A percentile compares a stretch with the other conserved stretches of the same genome.
These are phyloP conservation scores for Sicus ferrugineus DNA, from an alignment of 2,888 invertebrate genomes.

Conservation along the genomic window DNA sequence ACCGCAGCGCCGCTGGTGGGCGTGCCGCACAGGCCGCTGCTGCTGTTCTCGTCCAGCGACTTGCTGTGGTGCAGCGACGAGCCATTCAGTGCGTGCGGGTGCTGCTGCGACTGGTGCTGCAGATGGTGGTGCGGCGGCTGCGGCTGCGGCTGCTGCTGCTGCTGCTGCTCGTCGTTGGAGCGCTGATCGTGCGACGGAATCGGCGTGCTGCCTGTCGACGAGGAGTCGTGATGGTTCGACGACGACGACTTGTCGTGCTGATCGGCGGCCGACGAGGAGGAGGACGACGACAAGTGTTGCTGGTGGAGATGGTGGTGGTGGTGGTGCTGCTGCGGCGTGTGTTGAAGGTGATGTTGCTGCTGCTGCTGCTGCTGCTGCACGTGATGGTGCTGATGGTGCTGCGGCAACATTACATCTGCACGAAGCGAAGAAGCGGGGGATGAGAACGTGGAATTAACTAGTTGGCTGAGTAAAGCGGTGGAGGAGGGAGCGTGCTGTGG, in stretches of 20 bases:
- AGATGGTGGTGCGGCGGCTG: constrained; percentile 24
- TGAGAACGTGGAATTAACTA: constrained; percentile 65
- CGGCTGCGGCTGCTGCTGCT: constrained; percentile 8
- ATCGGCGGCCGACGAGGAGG: constrained; percentile 38
- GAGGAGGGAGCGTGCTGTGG: constrained; percentile 63
- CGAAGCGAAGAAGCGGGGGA: constrained; percentile 50
- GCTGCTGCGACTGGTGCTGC: constrained; percentile 13
- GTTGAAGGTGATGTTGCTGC: constrained; percentile 37
- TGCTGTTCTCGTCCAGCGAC: constrained; percentile 55
- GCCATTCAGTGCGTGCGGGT: constrained; percentile 51
- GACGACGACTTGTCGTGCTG: constrained; percentile 42
- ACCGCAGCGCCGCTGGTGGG: constrained; percentile 50
- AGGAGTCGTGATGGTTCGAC: constrained; percentile 56
- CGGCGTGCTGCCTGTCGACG: constrained; percentile 66
- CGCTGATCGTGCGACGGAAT: constrained; percentile 59
- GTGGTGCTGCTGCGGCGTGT: constrained; percentile 40
- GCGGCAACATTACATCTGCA: constrained; percentile 52
- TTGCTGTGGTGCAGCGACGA: constrained; percentile 35
- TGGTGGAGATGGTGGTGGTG: constrained; percentile 37
- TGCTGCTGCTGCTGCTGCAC: constrained; percentile 46
- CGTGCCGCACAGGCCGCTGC: constrained; percentile 51
- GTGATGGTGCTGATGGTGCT: constrained; percentile 46
- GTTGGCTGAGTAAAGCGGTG: constrained; percentile 66
- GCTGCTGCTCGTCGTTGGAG: constrained; percentile 46
- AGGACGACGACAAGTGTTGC: constrained; percentile 37